These are phyloP conservation scores for Thecophora atra DNA, from an alignment of 2,888 invertebrate species.

Conservation along the genomic window DNA sequence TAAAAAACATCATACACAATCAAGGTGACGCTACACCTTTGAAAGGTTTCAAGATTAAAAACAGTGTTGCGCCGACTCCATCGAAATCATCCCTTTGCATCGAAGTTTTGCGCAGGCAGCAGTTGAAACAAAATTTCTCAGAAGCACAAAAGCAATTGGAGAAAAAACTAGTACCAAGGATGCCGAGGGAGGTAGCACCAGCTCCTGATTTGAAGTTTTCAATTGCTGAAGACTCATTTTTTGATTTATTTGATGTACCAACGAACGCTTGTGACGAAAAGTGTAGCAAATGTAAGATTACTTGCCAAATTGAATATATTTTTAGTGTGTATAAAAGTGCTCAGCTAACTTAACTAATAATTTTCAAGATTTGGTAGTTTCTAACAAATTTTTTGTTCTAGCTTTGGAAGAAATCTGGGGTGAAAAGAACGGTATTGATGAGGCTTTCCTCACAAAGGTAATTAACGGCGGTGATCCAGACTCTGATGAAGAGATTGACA, in stretches of 20 bases:
- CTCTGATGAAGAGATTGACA: conserved; percentile 25
- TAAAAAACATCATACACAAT: conserved; percentile 50
- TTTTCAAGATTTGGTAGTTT: too few species aligned
- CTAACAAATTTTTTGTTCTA: too few species aligned
- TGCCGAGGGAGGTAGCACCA: not conserved
- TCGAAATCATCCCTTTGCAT: conserved; percentile 17
- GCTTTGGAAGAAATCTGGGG: conserved; percentile 32
- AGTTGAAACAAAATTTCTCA: conserved; percentile 25
- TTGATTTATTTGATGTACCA: conserved; percentile 15
- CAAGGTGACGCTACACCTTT: conserved; percentile 44
- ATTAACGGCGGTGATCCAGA: conserved; percentile 20
- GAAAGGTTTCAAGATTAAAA: conserved; percentile 34
- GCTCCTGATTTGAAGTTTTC: conserved; percentile 3
- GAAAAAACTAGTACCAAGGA: conserved; percentile 11
- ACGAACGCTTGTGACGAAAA: conserved; percentile 11
- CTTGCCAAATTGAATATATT: too few species aligned
- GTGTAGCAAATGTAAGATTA: conserved; percentile 22
- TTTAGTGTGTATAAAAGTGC: too few species aligned
- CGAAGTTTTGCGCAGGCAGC: conserved; percentile 30
- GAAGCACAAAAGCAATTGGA: conserved; percentile 27
- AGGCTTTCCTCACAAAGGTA: conserved; percentile 14
- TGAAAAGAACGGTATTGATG: conserved; percentile 21
- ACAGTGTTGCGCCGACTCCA: not conserved
- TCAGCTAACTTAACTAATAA: too few species aligned
- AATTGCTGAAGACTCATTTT: not conserved